Percentiles rank a stretch among this genome's conserved stretches.
phyloP scores from a whole-genome alignment of 1,140 invertebrate species.

The Phortica variegata region DNA sequence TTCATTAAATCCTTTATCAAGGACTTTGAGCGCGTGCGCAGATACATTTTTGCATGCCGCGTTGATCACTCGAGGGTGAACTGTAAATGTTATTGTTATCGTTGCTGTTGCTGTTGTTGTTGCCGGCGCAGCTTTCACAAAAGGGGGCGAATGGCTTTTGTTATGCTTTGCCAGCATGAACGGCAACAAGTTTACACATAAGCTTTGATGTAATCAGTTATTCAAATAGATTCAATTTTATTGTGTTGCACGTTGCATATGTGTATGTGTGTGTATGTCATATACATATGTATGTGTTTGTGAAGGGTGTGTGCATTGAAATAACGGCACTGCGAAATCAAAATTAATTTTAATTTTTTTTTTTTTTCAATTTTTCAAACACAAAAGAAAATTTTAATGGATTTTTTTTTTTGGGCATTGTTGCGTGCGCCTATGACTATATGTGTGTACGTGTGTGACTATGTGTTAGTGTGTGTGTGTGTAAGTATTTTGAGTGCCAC shows the following conservation, averaged over 20 bases:
- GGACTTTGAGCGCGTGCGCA: constrained; percentile 36
- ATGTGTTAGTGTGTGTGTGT: constrained; percentile 5
- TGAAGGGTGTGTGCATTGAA: too few relatives aligned
- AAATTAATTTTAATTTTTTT: constrained; percentile 28
- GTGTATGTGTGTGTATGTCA: too few relatives aligned
- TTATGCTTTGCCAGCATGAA: too few relatives aligned
- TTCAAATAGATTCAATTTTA: constrained; percentile 46
- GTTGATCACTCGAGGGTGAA: neutral
- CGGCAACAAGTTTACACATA: constrained; percentile 36
- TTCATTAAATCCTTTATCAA: constrained; percentile 37
- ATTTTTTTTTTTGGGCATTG: constrained; percentile 11
- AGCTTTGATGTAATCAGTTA: constrained; percentile 36
- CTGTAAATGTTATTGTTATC: too few relatives aligned
- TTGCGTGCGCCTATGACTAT: constrained; percentile 18
- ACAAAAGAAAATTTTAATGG: too few relatives aligned
- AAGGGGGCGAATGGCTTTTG: too few relatives aligned
- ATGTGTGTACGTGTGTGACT: neutral
- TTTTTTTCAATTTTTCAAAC: neutral
- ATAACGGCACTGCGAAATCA: too few relatives aligned
- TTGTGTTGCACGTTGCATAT: constrained; percentile 23
- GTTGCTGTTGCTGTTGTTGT: neutral
- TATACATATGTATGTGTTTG: too few relatives aligned
- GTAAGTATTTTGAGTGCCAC: constrained; percentile 13
- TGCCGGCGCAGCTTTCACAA: too few relatives aligned
- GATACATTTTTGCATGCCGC: neutral